A percentile compares a stretch with the other conserved stretches of the same genome.
Evolutionary conservation across 2,113 vertebrate species (phyloP).

Genomic region (Phainopepla nitens): DNA sequence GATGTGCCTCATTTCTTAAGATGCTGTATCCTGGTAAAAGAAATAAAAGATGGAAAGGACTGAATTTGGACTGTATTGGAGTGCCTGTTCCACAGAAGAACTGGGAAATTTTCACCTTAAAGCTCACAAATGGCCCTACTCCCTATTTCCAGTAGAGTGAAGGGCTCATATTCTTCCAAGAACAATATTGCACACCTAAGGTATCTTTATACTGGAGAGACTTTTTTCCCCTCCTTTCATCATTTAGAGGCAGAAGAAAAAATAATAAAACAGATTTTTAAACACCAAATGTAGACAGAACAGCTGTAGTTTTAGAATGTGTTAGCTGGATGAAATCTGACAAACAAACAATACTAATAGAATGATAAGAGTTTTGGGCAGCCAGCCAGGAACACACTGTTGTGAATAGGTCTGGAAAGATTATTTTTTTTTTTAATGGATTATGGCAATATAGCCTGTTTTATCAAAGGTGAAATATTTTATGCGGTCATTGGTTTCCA

Average conservation of each 20-base stretch:
- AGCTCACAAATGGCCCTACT: neutral
- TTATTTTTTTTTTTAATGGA: neutral
- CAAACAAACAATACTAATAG: slow-evolving; percentile 17
- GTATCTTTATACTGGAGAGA: neutral
- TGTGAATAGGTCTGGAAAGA: neutral
- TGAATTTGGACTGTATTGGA: neutral
- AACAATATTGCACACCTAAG: neutral
- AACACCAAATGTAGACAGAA: neutral
- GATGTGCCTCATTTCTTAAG: neutral
- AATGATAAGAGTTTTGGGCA: slow-evolving; percentile 29
- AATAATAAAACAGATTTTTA: neutral
- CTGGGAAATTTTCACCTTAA: neutral
- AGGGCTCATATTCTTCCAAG: neutral
- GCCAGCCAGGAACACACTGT: neutral
- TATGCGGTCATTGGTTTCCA: neutral
- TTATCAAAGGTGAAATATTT: neutral
- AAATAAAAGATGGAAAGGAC: neutral
- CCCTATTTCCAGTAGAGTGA: neutral
- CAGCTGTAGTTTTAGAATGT: slow-evolving; percentile 22
- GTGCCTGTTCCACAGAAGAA: neutral
- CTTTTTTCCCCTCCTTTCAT: neutral
- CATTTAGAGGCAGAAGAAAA: neutral
- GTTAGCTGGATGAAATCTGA: slow-evolving; percentile 1
- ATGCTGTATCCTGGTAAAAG: neutral
- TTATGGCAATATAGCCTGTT: neutral